Evolutionary conservation across 2,797 vertebrate genomes (phyloP).

Genomic region (Ctenosaura bakeri): DNA sequence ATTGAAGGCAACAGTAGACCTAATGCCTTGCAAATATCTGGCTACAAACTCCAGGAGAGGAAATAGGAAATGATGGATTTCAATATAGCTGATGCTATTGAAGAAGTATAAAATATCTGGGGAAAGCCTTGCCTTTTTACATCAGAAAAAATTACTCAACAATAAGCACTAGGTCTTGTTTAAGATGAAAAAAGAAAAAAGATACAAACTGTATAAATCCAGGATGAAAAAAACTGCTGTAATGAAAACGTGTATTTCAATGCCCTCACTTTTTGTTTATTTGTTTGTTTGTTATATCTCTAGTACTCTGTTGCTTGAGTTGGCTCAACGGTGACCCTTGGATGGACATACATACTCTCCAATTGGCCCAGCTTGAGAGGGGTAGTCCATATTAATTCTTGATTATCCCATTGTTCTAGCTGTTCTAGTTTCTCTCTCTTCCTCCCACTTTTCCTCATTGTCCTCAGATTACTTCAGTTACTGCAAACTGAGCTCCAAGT

Average conservation of each 20-base stretch:
- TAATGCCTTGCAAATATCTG: not conserved
- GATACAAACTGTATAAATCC: not conserved
- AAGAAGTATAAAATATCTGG: not conserved
- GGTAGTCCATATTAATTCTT: too few species aligned
- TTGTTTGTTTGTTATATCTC: not conserved
- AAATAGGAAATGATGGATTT: constrained; percentile 12
- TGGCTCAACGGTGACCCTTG: not conserved
- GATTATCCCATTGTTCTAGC: not conserved
- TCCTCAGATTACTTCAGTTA: too few species aligned
- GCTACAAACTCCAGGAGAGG: not conserved
- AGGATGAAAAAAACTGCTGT: not conserved
- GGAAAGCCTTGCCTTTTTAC: not conserved
- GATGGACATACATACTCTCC: not conserved
- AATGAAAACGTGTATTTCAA: not conserved
- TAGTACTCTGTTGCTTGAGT: not conserved
- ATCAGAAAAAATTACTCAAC: not conserved
- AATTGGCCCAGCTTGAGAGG: too few species aligned
- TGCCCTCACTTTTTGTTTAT: not conserved
- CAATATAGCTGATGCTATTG: not conserved
- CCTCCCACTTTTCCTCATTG: too few species aligned
- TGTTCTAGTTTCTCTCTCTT: too few species aligned
- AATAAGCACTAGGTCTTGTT: not conserved
- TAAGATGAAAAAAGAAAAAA: not conserved
- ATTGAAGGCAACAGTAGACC: not conserved
- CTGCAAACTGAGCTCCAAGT: too few species aligned